Base-by-base conservation (phyloP, 2,113 vertebrate genomes). In the Tautogolabrus adspersus region DNA sequence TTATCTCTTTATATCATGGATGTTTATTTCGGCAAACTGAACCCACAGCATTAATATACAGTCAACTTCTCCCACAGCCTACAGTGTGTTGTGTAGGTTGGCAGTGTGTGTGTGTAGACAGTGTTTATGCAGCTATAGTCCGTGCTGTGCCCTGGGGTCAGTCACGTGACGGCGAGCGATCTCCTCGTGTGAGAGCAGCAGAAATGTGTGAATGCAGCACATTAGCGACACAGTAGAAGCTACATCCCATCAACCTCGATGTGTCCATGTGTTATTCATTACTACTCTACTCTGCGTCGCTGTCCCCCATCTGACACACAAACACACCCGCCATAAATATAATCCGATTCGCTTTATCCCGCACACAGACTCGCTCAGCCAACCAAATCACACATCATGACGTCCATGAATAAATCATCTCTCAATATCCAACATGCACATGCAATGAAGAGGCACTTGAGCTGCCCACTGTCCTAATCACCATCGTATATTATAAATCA, bases 201-300 rank as follows among this genome's bases (percentile, higher is more conserved):
- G 66, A 80, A 88, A 90, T 59, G 82, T 89, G 86, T 89, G 80
- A 90, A 89, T 79, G 82, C 75, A 78, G 74, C 83, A 83, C 77
- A 66, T 72, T 63, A 77, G 42, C 8, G 0, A 46, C 38, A 47
- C 74, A 42, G 67, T 69, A n/a, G 67, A 44, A 56, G 81, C 77
- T 60, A 22, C 61, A 77, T 81, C 79, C 72, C 82, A 77, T 73
- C 82, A 77, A 75, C 67, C 82, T 66, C 86, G 81, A 71, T 69
- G 77, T 85, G 78, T 86, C 82, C 56, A 69, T 73, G 76, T 87
- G 81, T 76, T 88, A 72, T 55, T 81, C 75, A 75, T 84, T 72
- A 79, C 60, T 38, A 60, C 74, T 64, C 54, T 3, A 34, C 66
- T 55, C 74, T 64, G 66, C 34, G 56, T 44, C 19, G 0, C 72